Percentiles rank a stretch among this genome's conserved stretches.
phyloP scores from a whole-genome alignment of 1,140 invertebrate species.

The Theocolax elegans region DNA sequence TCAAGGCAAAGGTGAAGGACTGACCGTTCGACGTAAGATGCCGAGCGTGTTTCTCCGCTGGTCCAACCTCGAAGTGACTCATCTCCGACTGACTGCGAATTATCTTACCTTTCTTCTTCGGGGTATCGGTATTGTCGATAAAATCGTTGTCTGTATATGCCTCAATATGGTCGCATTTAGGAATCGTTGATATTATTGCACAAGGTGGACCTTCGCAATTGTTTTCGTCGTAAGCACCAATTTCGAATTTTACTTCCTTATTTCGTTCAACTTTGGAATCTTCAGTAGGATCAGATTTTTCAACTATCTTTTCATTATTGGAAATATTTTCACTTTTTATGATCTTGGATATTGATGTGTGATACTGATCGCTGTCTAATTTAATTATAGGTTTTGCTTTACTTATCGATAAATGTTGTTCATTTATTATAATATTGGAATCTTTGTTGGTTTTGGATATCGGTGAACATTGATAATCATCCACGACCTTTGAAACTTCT shows the following conservation, averaged over 20 bases:
- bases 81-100: slow-evolving; percentile 52
- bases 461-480: no score
- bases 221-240: not conserved
- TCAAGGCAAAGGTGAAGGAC: slow-evolving; percentile 52
- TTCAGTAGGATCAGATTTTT: no score
- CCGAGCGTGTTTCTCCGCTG: slow-evolving; percentile 46
- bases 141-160: not conserved
- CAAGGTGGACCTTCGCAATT: slow-evolving; percentile 32
- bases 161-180: slow-evolving; percentile 52
- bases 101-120: slow-evolving; percentile 46
- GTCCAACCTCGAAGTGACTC: slow-evolving; percentile 51
- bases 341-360: no score
- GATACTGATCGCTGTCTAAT: no score
- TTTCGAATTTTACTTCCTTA: not conserved
- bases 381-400: no score
- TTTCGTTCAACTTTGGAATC: no score
- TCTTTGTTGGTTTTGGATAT: no score
- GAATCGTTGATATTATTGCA: slow-evolving; percentile 55
- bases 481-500: no score
- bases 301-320: no score
- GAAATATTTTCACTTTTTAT: no score
- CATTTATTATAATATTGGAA: no score
- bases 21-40: slow-evolving; percentile 50
- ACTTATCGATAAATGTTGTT: no score
- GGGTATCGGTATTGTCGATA: not conserved